Conservation (phyloP, 2,113 vertebrate genomes). For the Paralichthys olivaceus region DNA sequence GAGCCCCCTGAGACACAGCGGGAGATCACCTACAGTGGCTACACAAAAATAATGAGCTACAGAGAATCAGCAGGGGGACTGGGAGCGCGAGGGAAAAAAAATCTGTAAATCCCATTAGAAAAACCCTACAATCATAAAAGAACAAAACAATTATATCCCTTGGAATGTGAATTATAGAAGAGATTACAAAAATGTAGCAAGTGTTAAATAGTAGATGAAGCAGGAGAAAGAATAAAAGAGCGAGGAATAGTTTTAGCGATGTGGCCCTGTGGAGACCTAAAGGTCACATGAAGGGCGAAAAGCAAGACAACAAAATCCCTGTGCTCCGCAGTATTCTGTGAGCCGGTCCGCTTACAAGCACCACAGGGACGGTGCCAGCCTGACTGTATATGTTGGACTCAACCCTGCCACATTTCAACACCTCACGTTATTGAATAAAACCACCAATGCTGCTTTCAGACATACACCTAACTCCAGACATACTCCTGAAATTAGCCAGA, state of each 20-base stretch:
- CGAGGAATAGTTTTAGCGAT: neutral
- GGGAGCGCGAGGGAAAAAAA: constrained; percentile 5
- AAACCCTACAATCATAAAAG: constrained; percentile 30
- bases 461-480: too few species aligned
- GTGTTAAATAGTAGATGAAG: neutral
- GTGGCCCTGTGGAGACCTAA: constrained; percentile 32
- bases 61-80: constrained; percentile 41
- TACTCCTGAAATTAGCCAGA: too few species aligned
- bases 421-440: constrained; percentile 28
- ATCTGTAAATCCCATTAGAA: constrained; percentile 29
- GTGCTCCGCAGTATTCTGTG: constrained; percentile 49
- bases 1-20: constrained; percentile 36
- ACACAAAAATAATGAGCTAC: constrained; percentile 64
- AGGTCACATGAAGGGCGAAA: constrained; percentile 69
- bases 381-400: constrained; percentile 58
- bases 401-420: constrained; percentile 32
- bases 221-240: neutral
- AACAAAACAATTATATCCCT: constrained; percentile 29
- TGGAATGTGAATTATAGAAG: constrained; percentile 13
- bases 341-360: constrained; percentile 56
- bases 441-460: neutral
- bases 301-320: constrained; percentile 61
- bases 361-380: constrained; percentile 55
- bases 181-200: neutral
- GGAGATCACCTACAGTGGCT: constrained; percentile 57